phyloP scores from a whole-genome alignment of 2,113 vertebrate species.

The Zosterops borbonicus region DNA sequence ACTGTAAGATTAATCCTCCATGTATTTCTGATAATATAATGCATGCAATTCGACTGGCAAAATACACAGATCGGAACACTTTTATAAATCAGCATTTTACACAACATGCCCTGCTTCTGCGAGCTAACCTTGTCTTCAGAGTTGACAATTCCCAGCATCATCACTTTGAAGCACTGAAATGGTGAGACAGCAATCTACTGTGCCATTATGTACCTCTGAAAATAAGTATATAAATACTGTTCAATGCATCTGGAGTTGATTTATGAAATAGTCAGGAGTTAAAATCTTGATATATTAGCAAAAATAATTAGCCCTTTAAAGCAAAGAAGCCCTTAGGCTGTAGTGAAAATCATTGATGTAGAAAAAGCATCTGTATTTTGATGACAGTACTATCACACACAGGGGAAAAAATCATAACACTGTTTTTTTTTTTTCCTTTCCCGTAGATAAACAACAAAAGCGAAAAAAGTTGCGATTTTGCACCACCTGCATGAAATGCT shows the following conservation, averaged over 20 bases:
- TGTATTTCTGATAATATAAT: background rate
- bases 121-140: slow-evolving; percentile 15
- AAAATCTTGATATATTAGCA: background rate
- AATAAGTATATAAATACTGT: background rate
- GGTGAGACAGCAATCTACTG: background rate
- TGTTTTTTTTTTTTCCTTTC: background rate
- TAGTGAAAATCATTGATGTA: background rate
- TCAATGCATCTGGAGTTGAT: background rate
- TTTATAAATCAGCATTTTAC: background rate
- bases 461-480: background rate
- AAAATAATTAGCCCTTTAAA: slow-evolving; percentile 22
- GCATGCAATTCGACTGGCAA: background rate
- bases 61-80: background rate
- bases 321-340: background rate
- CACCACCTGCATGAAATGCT: background rate
- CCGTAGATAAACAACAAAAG: background rate
- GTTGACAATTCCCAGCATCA: background rate
- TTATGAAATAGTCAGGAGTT: background rate
- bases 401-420: background rate
- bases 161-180: background rate
- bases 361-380: background rate
- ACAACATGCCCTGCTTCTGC: background rate
- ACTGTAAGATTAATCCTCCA: background rate
- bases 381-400: background rate
- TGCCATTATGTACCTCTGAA: background rate